Evolutionary conservation across 2,113 vertebrate species (phyloP).

Genomic region (Melanocharis versteri): DNA sequence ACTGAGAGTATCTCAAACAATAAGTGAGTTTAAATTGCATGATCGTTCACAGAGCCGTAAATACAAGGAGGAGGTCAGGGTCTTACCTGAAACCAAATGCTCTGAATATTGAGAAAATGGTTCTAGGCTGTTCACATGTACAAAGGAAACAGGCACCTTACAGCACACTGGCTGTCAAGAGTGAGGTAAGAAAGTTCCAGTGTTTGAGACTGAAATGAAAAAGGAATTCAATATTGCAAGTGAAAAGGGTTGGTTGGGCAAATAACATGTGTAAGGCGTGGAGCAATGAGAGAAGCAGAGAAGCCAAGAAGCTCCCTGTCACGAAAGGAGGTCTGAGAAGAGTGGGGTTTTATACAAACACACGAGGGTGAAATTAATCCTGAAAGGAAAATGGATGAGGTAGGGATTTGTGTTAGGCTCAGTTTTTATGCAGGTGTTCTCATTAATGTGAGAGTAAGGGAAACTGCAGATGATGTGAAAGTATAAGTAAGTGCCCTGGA

Average conservation of each 20-base stretch:
- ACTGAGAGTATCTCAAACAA: not conserved
- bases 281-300: not conserved
- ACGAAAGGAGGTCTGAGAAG: not conserved
- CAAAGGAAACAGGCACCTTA: not conserved
- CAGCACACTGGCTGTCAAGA: not conserved
- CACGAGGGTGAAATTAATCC: not conserved
- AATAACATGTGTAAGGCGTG: fast-evolving
- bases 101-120: not conserved
- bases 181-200: not conserved
- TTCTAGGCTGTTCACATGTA: not conserved
- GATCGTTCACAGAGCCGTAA: not conserved
- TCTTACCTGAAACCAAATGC: not conserved
- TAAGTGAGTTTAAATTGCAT: not conserved
- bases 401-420: not conserved
- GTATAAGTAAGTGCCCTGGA: not conserved
- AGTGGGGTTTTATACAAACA: not conserved
- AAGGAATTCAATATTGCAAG: not conserved
- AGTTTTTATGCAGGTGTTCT: not conserved
- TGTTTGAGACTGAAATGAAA: not conserved
- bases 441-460: not conserved
- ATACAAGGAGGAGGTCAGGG: not conserved
- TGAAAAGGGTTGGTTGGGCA: not conserved
- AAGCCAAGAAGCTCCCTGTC: not conserved
- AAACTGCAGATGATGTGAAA: not conserved
- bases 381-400: not conserved